Base-by-base conservation (phyloP, 2,888 invertebrate genomes). In the Plebejus anna region DNA sequence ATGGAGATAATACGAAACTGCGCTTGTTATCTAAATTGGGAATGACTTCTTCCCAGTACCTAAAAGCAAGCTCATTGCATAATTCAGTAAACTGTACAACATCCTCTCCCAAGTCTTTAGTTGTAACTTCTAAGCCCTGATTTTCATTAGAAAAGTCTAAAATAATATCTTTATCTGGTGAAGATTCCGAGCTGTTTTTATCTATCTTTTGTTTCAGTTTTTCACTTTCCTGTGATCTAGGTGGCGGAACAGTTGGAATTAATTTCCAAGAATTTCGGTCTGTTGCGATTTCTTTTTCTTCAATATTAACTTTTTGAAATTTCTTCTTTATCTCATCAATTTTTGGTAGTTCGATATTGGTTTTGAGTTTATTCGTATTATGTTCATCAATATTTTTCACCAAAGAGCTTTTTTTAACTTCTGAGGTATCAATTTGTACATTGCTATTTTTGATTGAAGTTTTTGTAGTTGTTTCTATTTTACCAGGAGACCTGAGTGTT, bases 1-100 rank as follows among this genome's bases (percentile, higher is more conserved):
- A 98, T 0, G 98, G 98, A 0, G 97, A 97, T 28, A 98, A 89
- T 11, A 97, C 96, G 81, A 98, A 94, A 81, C 97, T 97, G 83
- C 97, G 94, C 5, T 96, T 96, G 16, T 95, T 95, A 82, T 96
- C 97, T n/a, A 97, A 94, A 77, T 96, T 96, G 80, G 95, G 95
- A 0, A 96, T 95, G 13, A 97, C 95, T 0, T 96, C 95, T 82
- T 95, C 95, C 97, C 97, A 98, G 85, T 97, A 97, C 81, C 96
- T 96, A 82, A 98, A 97, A 0, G 97, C 97, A 70, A 98, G 87
- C 84, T 98, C 97, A 85, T 98, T 98, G 85, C 97, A 97, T 1
- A 98, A 92, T 80, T 96, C 96, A 0, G 96, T 94, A 85, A 98
- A 98, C 77, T 96, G 95, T n/a, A 95, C 94, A 51, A 98, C 94